Conservation (phyloP, 2,113 vertebrate genomes). For the Nyctibius bracteatus region DNA sequence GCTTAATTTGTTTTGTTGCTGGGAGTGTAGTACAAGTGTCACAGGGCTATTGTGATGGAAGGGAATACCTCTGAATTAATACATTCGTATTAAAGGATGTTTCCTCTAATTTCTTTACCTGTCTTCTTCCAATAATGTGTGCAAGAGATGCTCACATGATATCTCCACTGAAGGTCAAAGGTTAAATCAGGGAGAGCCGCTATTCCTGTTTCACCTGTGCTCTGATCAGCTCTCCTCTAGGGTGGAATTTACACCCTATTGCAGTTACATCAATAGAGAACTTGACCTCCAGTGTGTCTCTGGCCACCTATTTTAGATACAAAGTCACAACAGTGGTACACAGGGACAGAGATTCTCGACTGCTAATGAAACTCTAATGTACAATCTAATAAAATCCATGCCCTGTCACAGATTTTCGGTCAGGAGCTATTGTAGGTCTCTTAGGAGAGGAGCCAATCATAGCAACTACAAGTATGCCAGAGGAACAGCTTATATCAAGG, state of each 20-base stretch:
- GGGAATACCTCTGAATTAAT: background rate
- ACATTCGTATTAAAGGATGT: background rate
- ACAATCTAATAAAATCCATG: background rate
- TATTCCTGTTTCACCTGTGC: background rate
- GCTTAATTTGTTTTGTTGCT: background rate
- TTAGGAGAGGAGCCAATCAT: background rate
- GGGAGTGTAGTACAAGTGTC: background rate
- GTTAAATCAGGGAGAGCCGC: background rate
- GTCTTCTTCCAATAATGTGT: background rate
- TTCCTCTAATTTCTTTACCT: background rate
- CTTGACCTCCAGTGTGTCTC: background rate
- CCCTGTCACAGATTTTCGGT: background rate
- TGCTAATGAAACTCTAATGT: background rate
- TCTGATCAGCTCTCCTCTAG: background rate
- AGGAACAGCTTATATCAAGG: background rate
- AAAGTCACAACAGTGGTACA: background rate
- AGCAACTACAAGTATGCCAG: background rate
- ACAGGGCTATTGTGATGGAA: background rate
- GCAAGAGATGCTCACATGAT: background rate
- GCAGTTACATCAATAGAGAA: background rate
- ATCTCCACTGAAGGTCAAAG: background rate
- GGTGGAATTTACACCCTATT: background rate
- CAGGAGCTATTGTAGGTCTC: background rate
- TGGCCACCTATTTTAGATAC: background rate
- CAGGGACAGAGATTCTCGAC: background rate